Conservation (phyloP, 2,113 vertebrate species). For the Aviceda subcristata region DNA sequence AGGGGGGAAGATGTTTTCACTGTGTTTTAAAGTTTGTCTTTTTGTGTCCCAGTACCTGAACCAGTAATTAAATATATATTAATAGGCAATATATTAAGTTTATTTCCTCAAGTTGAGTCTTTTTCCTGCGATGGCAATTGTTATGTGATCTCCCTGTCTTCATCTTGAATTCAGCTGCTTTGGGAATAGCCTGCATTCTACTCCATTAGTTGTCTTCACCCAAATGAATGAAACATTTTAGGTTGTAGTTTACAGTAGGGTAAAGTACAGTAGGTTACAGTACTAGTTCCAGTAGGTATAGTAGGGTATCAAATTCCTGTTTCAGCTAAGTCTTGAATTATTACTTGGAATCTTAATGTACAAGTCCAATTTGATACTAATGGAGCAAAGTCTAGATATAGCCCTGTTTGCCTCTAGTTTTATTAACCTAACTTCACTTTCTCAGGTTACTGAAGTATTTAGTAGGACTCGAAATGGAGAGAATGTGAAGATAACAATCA, state of each 20-base stretch:
- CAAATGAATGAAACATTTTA: neutral
- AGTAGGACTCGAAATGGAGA: slow-evolving; percentile 85
- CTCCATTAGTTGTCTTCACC: neutral
- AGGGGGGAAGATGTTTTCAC: neutral
- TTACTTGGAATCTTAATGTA: neutral
- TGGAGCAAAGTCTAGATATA: neutral
- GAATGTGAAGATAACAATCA: slow-evolving; percentile 84
- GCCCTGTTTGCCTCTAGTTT: neutral
- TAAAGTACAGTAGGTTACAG: no score
- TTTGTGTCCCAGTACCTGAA: neutral
- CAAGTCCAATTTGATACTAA: neutral
- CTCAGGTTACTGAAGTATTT: slow-evolving; percentile 83
- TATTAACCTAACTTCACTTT: neutral
- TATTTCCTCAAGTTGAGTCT: neutral
- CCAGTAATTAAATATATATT: neutral
- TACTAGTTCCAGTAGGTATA: no score
- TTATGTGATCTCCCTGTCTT: neutral
- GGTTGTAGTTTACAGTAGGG: neutral
- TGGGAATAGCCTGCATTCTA: neutral
- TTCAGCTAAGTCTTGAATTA: neutral
- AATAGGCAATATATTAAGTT: neutral
- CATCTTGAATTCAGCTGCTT: neutral
- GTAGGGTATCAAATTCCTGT: neutral
- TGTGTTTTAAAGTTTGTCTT: neutral
- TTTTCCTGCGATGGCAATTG: neutral